These are phyloP conservation scores for Cirrhinus mrigala DNA, from an alignment of 2,797 vertebrate genomes.

Conservation along the genomic window DNA sequence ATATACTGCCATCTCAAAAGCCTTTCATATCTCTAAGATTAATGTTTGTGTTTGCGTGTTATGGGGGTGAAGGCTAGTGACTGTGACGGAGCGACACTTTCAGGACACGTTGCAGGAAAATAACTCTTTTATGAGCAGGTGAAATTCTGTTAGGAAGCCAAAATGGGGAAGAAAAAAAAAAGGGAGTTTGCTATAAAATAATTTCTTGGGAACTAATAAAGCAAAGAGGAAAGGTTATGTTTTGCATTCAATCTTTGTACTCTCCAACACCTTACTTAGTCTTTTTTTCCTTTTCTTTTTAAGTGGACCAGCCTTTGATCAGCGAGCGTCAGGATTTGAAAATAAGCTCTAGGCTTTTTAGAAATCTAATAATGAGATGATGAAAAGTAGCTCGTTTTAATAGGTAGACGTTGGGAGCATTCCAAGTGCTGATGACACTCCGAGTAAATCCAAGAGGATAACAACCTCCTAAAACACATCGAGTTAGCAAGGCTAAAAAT, in stretches of 20 bases:
- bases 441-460: slow-evolving; percentile 43
- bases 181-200: slow-evolving; percentile 26
- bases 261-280: slow-evolving; percentile 40
- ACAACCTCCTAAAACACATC: slow-evolving; percentile 22
- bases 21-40: slow-evolving; percentile 67
- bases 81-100: background rate
- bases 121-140: slow-evolving; percentile 31
- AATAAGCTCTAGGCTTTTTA: slow-evolving; percentile 57
- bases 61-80: slow-evolving; percentile 32
- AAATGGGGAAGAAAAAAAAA: background rate
- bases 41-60: slow-evolving; percentile 62
- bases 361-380: slow-evolving; percentile 59
- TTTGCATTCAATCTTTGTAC: slow-evolving; percentile 52
- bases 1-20: slow-evolving; percentile 71
- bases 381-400: slow-evolving; percentile 56
- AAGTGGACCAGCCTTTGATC: slow-evolving; percentile 60
- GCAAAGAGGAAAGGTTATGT: slow-evolving; percentile 48
- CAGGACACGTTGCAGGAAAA: slow-evolving; percentile 27
- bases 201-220: slow-evolving; percentile 42
- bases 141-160: slow-evolving; percentile 28
- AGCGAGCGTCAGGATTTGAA: slow-evolving; percentile 51
- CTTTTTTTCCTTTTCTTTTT: slow-evolving; percentile 37
- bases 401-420: slow-evolving; percentile 50
- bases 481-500: slow-evolving; percentile 39
- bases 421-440: slow-evolving; percentile 57